Evolutionary conservation across 2,113 vertebrate species (phyloP), one percentile per base, ranked within the genome.

Genomic region (Clarias macrocephalus): DNA sequence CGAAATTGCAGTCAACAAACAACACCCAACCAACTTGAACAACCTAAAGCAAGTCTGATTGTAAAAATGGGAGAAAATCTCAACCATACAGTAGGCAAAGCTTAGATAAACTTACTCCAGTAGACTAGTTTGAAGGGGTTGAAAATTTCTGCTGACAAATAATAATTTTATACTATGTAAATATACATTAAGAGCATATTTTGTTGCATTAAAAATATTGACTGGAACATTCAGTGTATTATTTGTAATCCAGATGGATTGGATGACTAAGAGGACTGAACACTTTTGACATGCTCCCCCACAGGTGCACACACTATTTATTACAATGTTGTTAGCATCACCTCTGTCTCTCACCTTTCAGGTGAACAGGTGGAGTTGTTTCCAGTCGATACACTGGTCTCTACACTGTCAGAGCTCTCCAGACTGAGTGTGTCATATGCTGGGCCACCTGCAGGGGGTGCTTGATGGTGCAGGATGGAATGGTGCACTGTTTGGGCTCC

Each of bases 351-450:
- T 93, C 93, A 97, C 97, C 97, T 97, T 95, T 99, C 98, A 0
- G 98, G 98, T 0, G 97, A 98, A 92, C 97, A 99, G 81, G 96
- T 96, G 0, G 98, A 99, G 93, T 96, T 94, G 92, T 93, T 98
- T 87, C 97, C 95, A 0, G 97, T 96, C 88, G 98, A 99, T 93
- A 98, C 93, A 92, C 96, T 99, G 93, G 98, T 99, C 89, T 99
- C 98, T 95, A 99, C 80, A 93, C 98, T 99, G 96, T 99, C 98
- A 0, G 98, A 99, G 93, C 98, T 99, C 94, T 99, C 98, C 93
- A 99, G 93, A 91, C 98, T 99, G 89, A 99, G 95, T 0, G 98
- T 99, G 96, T 99, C 98, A 0, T 98, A 99, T 0, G 97, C 96
- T 0, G 94, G 95, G 10, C 91, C 94, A 0, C 96, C 95, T 0